Evolutionary conservation across 2,113 vertebrate genomes (phyloP), one percentile per base, ranked within the genome.

Genomic region (Thunnus thynnus): DNA sequence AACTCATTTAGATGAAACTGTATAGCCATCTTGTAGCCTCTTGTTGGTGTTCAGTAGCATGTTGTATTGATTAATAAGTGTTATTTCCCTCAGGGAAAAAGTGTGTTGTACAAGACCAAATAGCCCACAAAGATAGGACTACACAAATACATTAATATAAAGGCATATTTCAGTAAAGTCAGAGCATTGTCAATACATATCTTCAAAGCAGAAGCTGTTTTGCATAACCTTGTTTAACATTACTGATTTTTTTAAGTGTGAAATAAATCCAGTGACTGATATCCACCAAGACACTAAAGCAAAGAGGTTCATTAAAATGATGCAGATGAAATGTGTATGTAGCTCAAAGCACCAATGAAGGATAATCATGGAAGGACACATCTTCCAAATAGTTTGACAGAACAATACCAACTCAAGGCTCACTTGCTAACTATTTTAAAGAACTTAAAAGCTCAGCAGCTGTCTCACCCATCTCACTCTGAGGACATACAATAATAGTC

Each of bases 61-160:
- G 65, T 58, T 76, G 67, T 75, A 89, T 88, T 83, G 89, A 89
- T 89, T 90, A 83, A 88, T 72, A 87, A 72, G 63, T 3, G 10
- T 66, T 78, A 82, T 83, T 75, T 12, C 71, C 81, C 76, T 76
- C 1, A 1, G 52, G 73, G 63, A 80, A 84, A 72, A 30, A 55
- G 20, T 58, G 32, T 63, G 48, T 66, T 84, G 58, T 72, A 72
- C 56, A 81, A 2, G 18, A 72, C 75, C 55, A 79, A 88, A 78
- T 46, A 76, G 46, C 25, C 61, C 70, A 76, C 64, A 75, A 51
- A 76, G 52, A 80, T 51, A 55, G 30, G 48, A 89, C 78, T 78
- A 79, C 71, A 62, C 1, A 0, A 13, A 55, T 8, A 76, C 17
- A 75, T 77, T 55, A 47, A 58, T 41, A 55, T n/a, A 55, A 75